Evolutionary conservation across 2,797 vertebrate genomes (phyloP).

Genomic region (Anolis apletophallus): DNA sequence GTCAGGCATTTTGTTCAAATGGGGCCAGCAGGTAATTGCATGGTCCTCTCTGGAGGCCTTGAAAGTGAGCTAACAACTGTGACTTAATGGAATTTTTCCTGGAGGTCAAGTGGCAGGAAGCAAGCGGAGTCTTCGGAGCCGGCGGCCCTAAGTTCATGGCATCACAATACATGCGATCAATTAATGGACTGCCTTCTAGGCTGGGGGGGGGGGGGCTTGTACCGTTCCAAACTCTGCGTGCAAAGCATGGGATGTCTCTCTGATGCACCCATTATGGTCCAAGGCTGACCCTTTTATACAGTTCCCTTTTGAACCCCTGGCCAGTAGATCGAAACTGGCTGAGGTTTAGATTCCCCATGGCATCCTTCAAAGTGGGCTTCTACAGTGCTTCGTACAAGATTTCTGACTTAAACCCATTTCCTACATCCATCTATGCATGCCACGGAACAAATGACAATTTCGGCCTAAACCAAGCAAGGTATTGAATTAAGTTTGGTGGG

Average conservation of each 20-base stretch:
- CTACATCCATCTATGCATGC: neutral
- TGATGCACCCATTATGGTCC: neutral
- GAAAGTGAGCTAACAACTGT: neutral
- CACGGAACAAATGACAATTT: too few relatives aligned
- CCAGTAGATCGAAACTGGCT: neutral
- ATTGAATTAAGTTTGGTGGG: too few relatives aligned
- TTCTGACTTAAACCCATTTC: neutral
- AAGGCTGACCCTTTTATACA: neutral
- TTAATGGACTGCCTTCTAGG: conserved; percentile 34
- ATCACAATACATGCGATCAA: conserved; percentile 26
- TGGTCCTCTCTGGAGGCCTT: conserved; percentile 31
- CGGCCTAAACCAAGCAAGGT: neutral
- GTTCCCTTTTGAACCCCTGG: conserved; percentile 7
- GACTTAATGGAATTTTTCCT: conserved; percentile 55
- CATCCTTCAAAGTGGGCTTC: neutral
- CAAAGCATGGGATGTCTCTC: conserved; percentile 25
- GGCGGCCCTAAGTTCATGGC: conserved; percentile 28
- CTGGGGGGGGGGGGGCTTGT: neutral
- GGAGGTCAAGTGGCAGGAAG: conserved; percentile 56
- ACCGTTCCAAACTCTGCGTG: neutral
- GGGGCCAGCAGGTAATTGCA: conserved; percentile 23
- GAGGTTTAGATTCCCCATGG: neutral
- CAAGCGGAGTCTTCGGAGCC: conserved; percentile 29
- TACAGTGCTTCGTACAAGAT: neutral
- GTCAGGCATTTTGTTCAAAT: neutral